Evolutionary conservation across 2,888 invertebrate genomes (phyloP), one percentile per base, ranked within the genome.

Genomic region (Merodon equestris): DNA sequence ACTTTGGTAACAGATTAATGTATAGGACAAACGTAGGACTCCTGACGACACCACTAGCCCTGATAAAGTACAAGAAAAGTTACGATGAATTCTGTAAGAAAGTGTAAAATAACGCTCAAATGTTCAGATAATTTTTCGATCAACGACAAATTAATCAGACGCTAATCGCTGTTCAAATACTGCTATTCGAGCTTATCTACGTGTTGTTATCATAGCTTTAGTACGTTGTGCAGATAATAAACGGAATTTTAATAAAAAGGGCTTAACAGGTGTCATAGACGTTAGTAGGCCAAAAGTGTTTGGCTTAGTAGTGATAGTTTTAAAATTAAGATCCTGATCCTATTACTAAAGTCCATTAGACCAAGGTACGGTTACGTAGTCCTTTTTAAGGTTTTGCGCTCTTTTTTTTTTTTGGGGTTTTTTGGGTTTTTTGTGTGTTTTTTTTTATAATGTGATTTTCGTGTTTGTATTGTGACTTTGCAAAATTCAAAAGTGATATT

Each of bases 221-320:
- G 47, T 48, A n/a, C 51, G 36, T 67, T 27, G 47, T 2, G 2
- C 3, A 27, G 27, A 27, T 27, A 27, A 27, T 27, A 27, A 2
- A 7, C 3, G 56, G 57, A 61, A 75, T 51, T 73, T 61, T 76
- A 73, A 83, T 83, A 83, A 83, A 83, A 83, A 82, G 64, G 63
- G 64, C 54, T 17, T 57, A 44, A 48, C 56, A 47, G 19, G 51
- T 27, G 64, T 57, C 53, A 60, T 70, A 71, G 51, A 58, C 61
- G 63, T 83, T 74, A 83, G 83, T 83, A 67, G 61, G 68, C 57
- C 67, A 76, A 76, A 63, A 64, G 56, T 56, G 44, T 77, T 76
- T 74, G 61, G 74, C 56, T 47, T 60, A 27, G 27, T 7, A 27
- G 27, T 27, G 7, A 27, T 27, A 27, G 5, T 40, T 9, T 3